Conservation (phyloP, 2,888 invertebrate genomes). For the Mesoligia furuncula region DNA sequence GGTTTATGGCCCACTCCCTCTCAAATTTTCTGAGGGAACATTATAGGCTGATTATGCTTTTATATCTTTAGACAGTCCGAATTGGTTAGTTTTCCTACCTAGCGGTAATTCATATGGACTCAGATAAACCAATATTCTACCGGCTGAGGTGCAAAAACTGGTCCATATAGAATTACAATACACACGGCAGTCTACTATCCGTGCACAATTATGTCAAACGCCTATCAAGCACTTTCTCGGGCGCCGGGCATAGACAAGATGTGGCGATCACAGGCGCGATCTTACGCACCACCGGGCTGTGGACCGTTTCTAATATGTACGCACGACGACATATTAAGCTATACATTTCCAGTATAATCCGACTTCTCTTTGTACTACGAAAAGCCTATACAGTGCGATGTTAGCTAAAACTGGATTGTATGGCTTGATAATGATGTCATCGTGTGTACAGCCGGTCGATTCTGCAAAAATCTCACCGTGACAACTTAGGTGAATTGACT, state of each 20-base stretch:
- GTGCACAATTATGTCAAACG: conserved; percentile 86
- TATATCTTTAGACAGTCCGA: background rate
- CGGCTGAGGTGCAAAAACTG: conserved; percentile 34
- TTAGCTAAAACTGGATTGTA: too few relatives aligned
- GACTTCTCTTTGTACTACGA: too few relatives aligned
- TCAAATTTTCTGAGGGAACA: too few relatives aligned
- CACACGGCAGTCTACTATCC: conserved; percentile 57
- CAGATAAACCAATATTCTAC: conserved; percentile 21
- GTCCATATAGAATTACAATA: conserved; percentile 66
- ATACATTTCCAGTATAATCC: background rate
- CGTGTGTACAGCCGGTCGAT: too few relatives aligned
- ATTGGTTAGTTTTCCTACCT: conserved; percentile 1
- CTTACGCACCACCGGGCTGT: conserved; percentile 72
- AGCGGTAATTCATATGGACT: background rate
- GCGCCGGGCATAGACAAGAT: conserved; percentile 59
- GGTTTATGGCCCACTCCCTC: too few relatives aligned
- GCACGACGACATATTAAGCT: background rate
- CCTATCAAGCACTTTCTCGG: conserved; percentile 85
- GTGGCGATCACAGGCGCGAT: conserved; percentile 64
- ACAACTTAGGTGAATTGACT: too few relatives aligned
- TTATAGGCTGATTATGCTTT: too few relatives aligned
- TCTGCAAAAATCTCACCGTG: too few relatives aligned
- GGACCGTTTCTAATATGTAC: conserved; percentile 27
- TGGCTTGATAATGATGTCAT: too few relatives aligned
- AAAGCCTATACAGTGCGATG: too few relatives aligned